Evolutionary conservation across 2,888 invertebrate genomes (phyloP), one percentile per base, ranked within the genome.

Genomic region (Lucinisca nassula): DNA sequence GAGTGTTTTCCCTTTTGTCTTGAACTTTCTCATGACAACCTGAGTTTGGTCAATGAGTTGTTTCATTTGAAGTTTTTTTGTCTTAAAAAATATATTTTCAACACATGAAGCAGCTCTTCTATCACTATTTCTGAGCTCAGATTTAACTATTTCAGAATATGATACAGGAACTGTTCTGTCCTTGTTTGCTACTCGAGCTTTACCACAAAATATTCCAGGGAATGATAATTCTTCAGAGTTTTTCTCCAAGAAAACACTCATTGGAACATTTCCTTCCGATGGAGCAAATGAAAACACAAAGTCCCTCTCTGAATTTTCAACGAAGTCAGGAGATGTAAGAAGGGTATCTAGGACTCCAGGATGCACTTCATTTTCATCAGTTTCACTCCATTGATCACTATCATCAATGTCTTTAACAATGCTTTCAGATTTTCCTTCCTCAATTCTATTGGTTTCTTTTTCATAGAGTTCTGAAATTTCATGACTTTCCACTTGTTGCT

Each of bases 231-330:
- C 85, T 86, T 88, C 88, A 17, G 84, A 6, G 30, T 84, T 24
- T 81, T 82, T 77, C 3, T 85, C 77, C 30, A 78, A 6, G 79
- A 90, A 90, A n/a, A 92, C 73, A 78, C 91, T 88, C 1, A 92
- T 49, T 30, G 87, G 61, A 30, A 30, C 27, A 61, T 72, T 83
- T n/a, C 82, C 79, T 83, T 92, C 90, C 30, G 84, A 88, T n/a
- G 90, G 87, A 40, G 90, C 90, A 80, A 89, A 79, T 4, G 40
- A 72, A 72, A n/a, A 72, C 37, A 3, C 21, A 21, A 30, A 3
- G 37, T 6, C 10, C 72, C 24, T 72, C 72, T n/a, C n/a, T n/a
- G n/a, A n/a, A n/a, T n/a, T n/a, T 37, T 61, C 30, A 61, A 30
- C 27, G 10, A 37, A n/a, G 30, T 61, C 61, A 4, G 24, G 61